phyloP scores from a whole-genome alignment of 2,113 vertebrate genomes.

The Gallinago media region DNA sequence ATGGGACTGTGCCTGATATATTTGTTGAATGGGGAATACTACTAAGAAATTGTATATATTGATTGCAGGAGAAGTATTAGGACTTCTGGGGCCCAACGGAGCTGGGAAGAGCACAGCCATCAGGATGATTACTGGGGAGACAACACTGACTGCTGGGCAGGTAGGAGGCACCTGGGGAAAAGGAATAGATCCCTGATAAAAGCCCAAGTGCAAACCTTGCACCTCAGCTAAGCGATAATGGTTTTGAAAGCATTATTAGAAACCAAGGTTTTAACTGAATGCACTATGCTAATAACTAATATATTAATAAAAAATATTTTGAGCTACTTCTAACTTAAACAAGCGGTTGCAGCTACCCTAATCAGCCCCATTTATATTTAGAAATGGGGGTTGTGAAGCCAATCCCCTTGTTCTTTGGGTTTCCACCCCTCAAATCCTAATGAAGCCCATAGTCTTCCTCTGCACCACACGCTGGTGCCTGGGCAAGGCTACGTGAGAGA shows the following conservation, averaged over 20 bases:
- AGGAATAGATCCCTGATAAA: not conserved
- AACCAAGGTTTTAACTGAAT: not conserved
- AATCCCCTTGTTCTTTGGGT: not conserved
- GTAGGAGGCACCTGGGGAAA: conserved; percentile 61
- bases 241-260: not conserved
- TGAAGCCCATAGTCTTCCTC: not conserved
- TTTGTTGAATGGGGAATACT: not conserved
- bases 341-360: not conserved
- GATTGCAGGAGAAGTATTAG: conserved; percentile 89
- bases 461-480: not conserved
- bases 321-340: not conserved
- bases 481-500: not conserved
- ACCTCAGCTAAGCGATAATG: fast-evolving
- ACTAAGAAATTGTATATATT: not conserved
- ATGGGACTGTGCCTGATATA: not conserved
- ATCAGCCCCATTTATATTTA: fast-evolving
- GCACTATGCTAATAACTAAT: fast-evolving
- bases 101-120: conserved; percentile 93
- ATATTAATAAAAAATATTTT: not conserved
- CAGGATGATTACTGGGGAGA: conserved; percentile 87
- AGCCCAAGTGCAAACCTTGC: not conserved
- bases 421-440: not conserved
- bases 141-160: conserved; percentile 84
- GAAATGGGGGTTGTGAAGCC: not conserved
- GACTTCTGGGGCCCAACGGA: conserved; percentile 92